Conservation (phyloP, 2,888 invertebrate species). For the Uloborus plumipes region DNA sequence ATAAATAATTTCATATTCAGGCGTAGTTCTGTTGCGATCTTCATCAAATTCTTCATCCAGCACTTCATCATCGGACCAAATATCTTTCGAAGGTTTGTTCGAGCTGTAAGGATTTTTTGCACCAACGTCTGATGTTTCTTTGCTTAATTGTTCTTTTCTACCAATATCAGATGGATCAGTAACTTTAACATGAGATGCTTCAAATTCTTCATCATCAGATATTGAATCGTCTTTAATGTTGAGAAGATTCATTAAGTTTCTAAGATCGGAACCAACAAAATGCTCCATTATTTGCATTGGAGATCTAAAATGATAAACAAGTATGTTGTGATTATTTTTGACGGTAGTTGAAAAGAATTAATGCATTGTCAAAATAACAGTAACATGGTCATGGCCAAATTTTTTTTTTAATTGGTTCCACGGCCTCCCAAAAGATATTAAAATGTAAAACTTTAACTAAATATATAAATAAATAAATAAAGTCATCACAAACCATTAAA, state of each 20-base stretch:
- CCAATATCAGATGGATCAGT: neutral
- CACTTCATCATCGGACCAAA: constrained; percentile 50
- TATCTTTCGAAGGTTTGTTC: constrained; percentile 11
- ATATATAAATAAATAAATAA: too few relatives aligned
- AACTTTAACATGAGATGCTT: neutral
- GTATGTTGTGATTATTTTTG: too few relatives aligned
- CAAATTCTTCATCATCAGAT: constrained; percentile 25
- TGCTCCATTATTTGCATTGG: neutral
- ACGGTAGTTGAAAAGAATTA: too few relatives aligned
- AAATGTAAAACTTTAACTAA: too few relatives aligned
- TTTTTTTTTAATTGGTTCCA: too few relatives aligned
- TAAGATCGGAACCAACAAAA: constrained; percentile 28
- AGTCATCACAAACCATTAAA: too few relatives aligned
- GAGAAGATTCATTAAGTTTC: constrained; percentile 26
- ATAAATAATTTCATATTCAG: constrained; percentile 42
- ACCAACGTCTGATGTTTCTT: neutral
- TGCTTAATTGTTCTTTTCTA: neutral
- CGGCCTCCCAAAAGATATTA: too few relatives aligned
- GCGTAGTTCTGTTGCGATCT: constrained; percentile 15
- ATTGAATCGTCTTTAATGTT: constrained; percentile 13
- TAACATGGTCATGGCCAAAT: too few relatives aligned
- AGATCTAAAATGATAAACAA: too few relatives aligned
- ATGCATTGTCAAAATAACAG: too few relatives aligned
- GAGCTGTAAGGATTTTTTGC: too few relatives aligned
- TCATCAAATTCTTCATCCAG: constrained; percentile 50